Evolutionary conservation across 2,113 vertebrate species (phyloP), one percentile per base, ranked within the genome.

Genomic region (Albula goreensis): DNA sequence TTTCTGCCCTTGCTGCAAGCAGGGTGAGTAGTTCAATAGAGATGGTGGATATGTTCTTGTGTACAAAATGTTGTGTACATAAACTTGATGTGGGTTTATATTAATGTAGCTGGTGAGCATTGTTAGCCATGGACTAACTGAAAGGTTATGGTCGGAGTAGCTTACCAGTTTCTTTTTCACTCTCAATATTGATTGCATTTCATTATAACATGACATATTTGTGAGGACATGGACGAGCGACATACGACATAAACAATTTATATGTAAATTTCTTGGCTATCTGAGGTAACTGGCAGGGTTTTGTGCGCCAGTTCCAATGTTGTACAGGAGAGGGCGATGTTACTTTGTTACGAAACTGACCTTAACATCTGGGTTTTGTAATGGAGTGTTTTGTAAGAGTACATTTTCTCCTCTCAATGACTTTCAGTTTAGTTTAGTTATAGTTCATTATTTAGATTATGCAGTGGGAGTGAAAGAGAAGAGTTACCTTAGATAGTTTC

Each of bases 21-120:
- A 85, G 53, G 22, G 85, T 85, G 57, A 80, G 85, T 85, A 22
- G 31, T 74, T 31, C 31, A 74, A 74, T n/a, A 31, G 22, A 74
- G n/a, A 19, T 2, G n/a, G 31, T n/a, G 3, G n/a, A 31, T 74
- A 15, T 3, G 2, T 15, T 66, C 22, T 66, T 8, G 60, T 66
- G 60, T 66, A 66, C 57, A 60, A 66, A 5, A 66, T 22, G 1
- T 66, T 19, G 60, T 22, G 22, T 19, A 66, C 22, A 22, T 66
- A 9, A 15, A 22, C 19, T 22, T 15, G 60, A 19, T 66, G 17
- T 66, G 17, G 60, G 60, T 19, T 2, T 66, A 22, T 66, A 15
- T 5, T 66, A 66, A 66, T 7, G 60, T 66, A 19, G 22, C 60
- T 66, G 22, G 15, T 19, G 3, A 66, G 1, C 17, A 66, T 66